Conservation (phyloP, 2,113 vertebrate species). For the Xenus cinereus region DNA sequence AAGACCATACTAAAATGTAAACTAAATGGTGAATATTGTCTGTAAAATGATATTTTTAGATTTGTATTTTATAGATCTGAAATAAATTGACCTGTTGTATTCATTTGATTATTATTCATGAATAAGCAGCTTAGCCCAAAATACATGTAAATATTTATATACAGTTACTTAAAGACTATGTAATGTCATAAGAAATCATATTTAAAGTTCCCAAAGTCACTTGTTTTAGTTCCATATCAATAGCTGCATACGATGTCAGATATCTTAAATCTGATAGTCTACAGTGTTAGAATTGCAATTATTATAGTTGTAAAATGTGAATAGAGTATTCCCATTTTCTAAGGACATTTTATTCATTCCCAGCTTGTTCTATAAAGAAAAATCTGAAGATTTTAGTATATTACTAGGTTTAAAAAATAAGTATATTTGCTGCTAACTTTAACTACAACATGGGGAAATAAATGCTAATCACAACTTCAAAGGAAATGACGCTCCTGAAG, state of each 20-base stretch:
- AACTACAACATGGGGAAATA: not conserved
- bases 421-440: not conserved
- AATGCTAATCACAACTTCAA: not conserved
- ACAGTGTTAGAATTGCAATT: not conserved
- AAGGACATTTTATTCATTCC: not conserved
- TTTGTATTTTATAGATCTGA: constrained; percentile 28
- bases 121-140: not conserved
- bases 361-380: not conserved
- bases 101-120: not conserved
- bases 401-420: not conserved
- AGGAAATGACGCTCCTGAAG: not conserved
- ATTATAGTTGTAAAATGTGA: not conserved
- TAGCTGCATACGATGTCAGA: fast-evolving
- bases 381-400: not conserved
- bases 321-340: not conserved
- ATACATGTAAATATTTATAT: not conserved
- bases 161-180: not conserved
- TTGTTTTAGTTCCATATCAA: not conserved
- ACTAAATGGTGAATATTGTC: not conserved
- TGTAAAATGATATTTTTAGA: constrained; percentile 26
- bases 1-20: not conserved
- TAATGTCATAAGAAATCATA: not conserved
- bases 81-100: constrained; percentile 44
- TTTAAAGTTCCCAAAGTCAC: not conserved
- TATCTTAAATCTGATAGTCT: not conserved